These are phyloP conservation scores for Formica aserva DNA, from an alignment of 2,888 invertebrate genomes.

Conservation along the genomic window DNA sequence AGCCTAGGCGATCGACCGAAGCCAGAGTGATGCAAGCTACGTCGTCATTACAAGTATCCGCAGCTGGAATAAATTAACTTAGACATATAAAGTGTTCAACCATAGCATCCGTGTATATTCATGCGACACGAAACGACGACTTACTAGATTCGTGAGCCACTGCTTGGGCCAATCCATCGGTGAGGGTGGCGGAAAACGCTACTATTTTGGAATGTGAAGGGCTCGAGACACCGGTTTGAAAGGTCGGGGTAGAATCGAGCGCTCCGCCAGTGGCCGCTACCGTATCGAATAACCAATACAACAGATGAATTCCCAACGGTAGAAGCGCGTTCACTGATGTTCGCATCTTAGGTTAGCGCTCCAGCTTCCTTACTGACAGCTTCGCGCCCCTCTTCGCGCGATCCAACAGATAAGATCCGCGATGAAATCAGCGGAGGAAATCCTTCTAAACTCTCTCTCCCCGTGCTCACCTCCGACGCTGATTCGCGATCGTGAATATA, in stretches of 20 bases:
- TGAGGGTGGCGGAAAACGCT: conserved; percentile 84
- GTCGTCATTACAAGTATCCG: conserved; percentile 90
- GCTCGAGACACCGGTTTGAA: conserved; percentile 73
- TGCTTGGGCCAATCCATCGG: conserved; percentile 88
- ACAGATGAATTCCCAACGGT: conserved; percentile 79
- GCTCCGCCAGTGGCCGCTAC: conserved; percentile 83
- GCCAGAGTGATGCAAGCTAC: conserved; percentile 90
- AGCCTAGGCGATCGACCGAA: conserved; percentile 93
- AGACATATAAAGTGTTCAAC: background rate
- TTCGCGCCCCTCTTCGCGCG: conserved; percentile 63
- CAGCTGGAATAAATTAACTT: conserved; percentile 68
- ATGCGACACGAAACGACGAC: conserved; percentile 23
- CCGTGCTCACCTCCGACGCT: conserved; percentile 68
- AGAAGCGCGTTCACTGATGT: conserved; percentile 79
- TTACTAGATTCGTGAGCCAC: conserved; percentile 88
- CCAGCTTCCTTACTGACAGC: conserved; percentile 74
- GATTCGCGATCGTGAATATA: conserved; percentile 63
- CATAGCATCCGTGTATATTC: background rate
- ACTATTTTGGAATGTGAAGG: conserved; percentile 77
- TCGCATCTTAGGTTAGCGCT: conserved; percentile 84
- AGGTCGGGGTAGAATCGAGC: conserved; percentile 79
- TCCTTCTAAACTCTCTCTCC: conserved; percentile 40
- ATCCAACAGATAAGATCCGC: conserved; percentile 53
- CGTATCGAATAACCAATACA: conserved; percentile 78
- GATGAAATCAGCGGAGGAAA: background rate